Percentiles rank a stretch among this genome's conserved stretches.
Evolutionary conservation across 2,888 invertebrate genomes (phyloP).

Genomic region (Zhengitettix transpicula): DNA sequence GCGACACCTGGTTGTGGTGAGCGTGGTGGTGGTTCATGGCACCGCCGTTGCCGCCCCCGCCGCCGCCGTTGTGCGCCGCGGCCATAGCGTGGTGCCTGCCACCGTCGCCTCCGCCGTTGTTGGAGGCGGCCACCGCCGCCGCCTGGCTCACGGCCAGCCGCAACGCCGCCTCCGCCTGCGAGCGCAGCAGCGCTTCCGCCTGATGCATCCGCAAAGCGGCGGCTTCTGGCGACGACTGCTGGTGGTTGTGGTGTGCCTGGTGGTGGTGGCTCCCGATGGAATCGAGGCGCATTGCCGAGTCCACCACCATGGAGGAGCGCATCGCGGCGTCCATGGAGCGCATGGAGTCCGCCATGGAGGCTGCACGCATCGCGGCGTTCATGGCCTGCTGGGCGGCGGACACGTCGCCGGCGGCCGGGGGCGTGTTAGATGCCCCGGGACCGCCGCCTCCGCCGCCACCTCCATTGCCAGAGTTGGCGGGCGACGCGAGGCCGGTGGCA

Average conservation of each 20-base stretch:
- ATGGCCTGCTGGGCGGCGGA: conserved; percentile 27
- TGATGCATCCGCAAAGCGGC: conserved; percentile 41
- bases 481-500: conserved; percentile 15
- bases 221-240: conserved; percentile 23
- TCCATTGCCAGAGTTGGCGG: conserved; percentile 14
- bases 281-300: conserved; percentile 17
- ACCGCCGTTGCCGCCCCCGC: conserved; percentile 25
- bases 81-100: conserved; percentile 26
- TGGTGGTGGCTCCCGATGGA: conserved; percentile 21
- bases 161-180: conserved; percentile 72
- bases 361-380: conserved; percentile 38
- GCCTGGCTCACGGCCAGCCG: conserved; percentile 61
- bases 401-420: conserved; percentile 19
- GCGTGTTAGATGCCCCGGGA: conserved; percentile 18
- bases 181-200: conserved; percentile 63
- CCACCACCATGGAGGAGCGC: conserved; percentile 30
- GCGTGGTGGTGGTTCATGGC: conserved; percentile 21
- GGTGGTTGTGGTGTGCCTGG: conserved; percentile 17
- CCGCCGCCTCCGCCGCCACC: conserved; percentile 7
- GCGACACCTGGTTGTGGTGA: conserved; percentile 35
- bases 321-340: conserved; percentile 30
- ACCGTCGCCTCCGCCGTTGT: conserved; percentile 24
- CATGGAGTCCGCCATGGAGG: conserved; percentile 33
- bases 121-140: conserved; percentile 30
- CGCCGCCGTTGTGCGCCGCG: conserved; percentile 20